Percentiles rank a stretch among this genome's conserved stretches.
phyloP scores from a whole-genome alignment of 2,888 invertebrate genomes.

The Zhuqinia jingwanae region DNA sequence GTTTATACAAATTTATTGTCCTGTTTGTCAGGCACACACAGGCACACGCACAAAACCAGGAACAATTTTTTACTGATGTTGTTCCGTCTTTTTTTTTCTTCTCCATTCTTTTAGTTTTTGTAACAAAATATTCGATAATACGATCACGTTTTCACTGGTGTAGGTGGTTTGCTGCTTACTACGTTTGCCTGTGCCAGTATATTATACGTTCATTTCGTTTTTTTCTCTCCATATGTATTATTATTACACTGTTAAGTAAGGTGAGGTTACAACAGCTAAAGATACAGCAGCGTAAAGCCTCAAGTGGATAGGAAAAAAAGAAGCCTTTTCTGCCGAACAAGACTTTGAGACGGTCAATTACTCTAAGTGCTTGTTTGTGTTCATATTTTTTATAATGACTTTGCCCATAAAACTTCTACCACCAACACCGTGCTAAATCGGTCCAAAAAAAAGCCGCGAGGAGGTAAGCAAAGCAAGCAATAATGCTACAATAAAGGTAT shows the following conservation, averaged over 20 bases:
- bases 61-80: slow-evolving; percentile 65
- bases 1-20: slow-evolving; percentile 56
- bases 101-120: slow-evolving; percentile 47
- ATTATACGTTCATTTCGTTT: neutral
- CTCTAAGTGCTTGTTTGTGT: slow-evolving; percentile 78
- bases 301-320: slow-evolving; percentile 69
- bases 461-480: slow-evolving; percentile 67
- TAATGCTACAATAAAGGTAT: slow-evolving; percentile 41
- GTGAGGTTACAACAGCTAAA: slow-evolving; percentile 2
- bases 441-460: slow-evolving; percentile 72
- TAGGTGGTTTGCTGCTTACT: neutral
- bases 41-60: neutral
- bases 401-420: slow-evolving; percentile 73
- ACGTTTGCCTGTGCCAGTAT: too few species aligned
- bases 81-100: slow-evolving; percentile 45
- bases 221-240: neutral
- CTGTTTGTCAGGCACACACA: slow-evolving; percentile 50
- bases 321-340: slow-evolving; percentile 70
- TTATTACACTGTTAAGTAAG: neutral
- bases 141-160: slow-evolving; percentile 22
- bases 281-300: slow-evolving; percentile 33
- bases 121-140: slow-evolving; percentile 6
- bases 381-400: slow-evolving; percentile 77
- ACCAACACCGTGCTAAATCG: slow-evolving; percentile 70
- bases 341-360: slow-evolving; percentile 77